A percentile compares a stretch with the other conserved stretches of the same genome.
Conservation (phyloP, 1,140 invertebrate species). For the Neotoxoptera formosana region DNA sequence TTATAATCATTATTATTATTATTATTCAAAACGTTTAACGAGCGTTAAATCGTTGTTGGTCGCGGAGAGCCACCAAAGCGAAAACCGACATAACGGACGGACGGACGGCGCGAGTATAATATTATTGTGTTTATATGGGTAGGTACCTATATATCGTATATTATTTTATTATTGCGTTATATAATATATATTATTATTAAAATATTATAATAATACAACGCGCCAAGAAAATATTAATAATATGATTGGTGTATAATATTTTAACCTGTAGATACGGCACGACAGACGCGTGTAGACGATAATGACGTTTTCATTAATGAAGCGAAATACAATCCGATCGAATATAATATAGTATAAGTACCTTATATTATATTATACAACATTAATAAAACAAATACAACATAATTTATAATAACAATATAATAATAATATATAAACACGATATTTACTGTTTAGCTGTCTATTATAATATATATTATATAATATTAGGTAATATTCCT, state of each 20-base stretch:
- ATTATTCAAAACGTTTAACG: conserved; percentile 21
- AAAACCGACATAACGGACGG: conserved; percentile 23
- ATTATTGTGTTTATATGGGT: not conserved
- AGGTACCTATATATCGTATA: no score
- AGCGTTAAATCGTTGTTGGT: conserved; percentile 5
- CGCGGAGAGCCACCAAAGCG: not conserved
- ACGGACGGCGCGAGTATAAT: not conserved
- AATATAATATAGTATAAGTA: no score
- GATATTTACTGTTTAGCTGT: not conserved
- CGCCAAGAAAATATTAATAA: not conserved
- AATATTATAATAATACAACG: not conserved
- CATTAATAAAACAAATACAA: not conserved
- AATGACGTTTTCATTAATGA: not conserved
- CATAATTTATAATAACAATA: not conserved
- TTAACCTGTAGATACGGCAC: not conserved
- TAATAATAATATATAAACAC: no score
- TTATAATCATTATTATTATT: conserved; percentile 10
- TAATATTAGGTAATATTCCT: not conserved
- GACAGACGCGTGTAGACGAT: not conserved
- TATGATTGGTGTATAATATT: not conserved
- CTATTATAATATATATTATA: no score
- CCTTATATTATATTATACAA: not conserved
- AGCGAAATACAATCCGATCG: not conserved
- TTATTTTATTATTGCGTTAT: not conserved
- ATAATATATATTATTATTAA: conserved; percentile 12